Percentiles rank a stretch among this genome's conserved stretches.
phyloP scores from a whole-genome alignment of 2,888 invertebrate species.

The Pardosa pseudoannulata region DNA sequence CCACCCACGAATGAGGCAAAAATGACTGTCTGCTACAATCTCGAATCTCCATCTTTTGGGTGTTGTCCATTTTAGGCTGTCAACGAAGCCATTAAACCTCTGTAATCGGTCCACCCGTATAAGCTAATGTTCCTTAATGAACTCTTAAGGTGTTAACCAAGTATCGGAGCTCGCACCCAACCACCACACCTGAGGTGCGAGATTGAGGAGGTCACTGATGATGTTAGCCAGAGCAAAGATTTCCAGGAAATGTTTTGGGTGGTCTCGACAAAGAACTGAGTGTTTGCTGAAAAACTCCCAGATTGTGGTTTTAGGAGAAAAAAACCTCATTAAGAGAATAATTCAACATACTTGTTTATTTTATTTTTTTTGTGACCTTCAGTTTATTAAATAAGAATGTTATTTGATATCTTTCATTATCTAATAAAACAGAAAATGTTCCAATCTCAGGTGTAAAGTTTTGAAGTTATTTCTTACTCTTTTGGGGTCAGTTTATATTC shows the following conservation, averaged over 20 bases:
- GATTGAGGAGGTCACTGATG: constrained; percentile 6
- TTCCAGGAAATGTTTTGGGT: background rate
- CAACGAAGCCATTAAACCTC: constrained; percentile 54
- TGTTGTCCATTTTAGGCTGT: constrained; percentile 57
- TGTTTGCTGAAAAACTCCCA: background rate
- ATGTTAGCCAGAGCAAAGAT: background rate
- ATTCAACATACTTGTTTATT: no score
- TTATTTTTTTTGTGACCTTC: no score
- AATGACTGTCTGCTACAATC: background rate
- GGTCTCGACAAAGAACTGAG: background rate
- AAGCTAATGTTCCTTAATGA: constrained; percentile 58
- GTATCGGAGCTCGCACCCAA: background rate
- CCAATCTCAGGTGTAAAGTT: no score
- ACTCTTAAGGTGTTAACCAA: constrained; percentile 53
- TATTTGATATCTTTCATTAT: no score
- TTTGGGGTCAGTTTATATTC: no score
- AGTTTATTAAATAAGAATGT: no score
- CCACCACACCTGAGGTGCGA: constrained; percentile 13
- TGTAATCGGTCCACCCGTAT: constrained; percentile 50
- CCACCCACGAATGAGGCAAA: background rate
- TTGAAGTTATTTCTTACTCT: no score
- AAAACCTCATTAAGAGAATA: no score
- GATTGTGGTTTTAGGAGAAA: no score
- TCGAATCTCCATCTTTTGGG: constrained; percentile 35
- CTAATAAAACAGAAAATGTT: no score